Evolutionary conservation across 2,797 vertebrate genomes (phyloP), one percentile per base, ranked within the genome.

Genomic region (Peromyscus attwateri): DNA sequence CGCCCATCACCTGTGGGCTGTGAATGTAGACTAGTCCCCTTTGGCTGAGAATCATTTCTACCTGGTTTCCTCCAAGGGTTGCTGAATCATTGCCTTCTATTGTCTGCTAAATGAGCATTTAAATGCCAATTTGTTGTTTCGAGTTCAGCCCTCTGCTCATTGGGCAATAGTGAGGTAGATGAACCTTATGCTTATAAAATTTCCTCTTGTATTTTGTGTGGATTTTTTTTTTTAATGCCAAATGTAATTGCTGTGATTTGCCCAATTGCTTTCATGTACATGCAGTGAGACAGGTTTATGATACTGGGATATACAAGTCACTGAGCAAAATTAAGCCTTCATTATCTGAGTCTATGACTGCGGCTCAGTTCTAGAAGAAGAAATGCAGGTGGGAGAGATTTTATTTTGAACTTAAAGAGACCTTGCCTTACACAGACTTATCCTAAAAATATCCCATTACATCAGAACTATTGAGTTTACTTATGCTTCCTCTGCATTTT

Each of bases 381-480:
- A 98, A 96, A 95, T 7, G 62, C 97, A 3, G 96, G 66, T 91
- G 96, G 87, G 94, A 95, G 94, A 62, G 79, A 96, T 93, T 95
- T 96, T 94, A 96, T 98, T 46, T 89, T 98, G 98, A 98, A 97
- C 98, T 98, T 98, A 97, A 97, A 97, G 92, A 66, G 37, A 75
- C 29, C 90, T 93, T 96, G 79, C 92, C 0, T 4, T 60, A 40
- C 0, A 97, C 89, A 97, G 95, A 71, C 87, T 5, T 87, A 62
- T 84, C 98, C 96, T 98, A 98, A 98, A 98, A 98, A 98, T 98
- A 98, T 97, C 94, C 90, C 23, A 27, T 2, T 62, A 95, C 95
- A 98, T 98, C 98, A 97, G 98, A 97, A 91, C 96, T 37, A 94
- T 96, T 25, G 92, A 96, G 96, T 6, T 6, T 91, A 89, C 93